Percentiles rank a stretch among this genome's conserved stretches.
These are phyloP conservation scores for Oreochromis niloticus DNA, from an alignment of 2,113 vertebrate species.

Conservation along the genomic window DNA sequence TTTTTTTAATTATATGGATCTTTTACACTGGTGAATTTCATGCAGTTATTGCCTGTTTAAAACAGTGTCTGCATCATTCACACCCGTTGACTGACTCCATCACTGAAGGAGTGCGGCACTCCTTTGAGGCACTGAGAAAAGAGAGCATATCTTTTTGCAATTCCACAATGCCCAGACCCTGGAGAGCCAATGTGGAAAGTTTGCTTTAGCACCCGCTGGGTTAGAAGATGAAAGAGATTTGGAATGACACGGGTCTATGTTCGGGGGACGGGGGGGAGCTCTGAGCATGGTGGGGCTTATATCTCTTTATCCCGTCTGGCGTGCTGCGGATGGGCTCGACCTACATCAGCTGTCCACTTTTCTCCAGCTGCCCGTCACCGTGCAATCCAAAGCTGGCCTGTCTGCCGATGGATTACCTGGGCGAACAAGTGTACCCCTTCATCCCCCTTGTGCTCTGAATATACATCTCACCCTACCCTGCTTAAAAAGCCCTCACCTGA, in stretches of 20 bases:
- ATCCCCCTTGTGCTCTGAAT: slow-evolving; percentile 29
- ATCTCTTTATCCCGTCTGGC: slow-evolving; percentile 73
- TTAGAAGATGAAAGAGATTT: slow-evolving; percentile 70
- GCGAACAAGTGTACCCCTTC: slow-evolving; percentile 37
- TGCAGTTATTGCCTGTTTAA: slow-evolving; percentile 19
- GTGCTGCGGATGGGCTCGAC: slow-evolving; percentile 53
- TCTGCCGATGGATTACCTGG: slow-evolving; percentile 72
- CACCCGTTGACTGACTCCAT: background rate
- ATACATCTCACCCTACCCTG: background rate
- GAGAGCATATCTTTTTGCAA: slow-evolving; percentile 30
- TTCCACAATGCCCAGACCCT: slow-evolving; percentile 47
- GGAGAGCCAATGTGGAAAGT: slow-evolving; percentile 71
- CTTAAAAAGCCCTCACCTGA: slow-evolving; percentile 60
- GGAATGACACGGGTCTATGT: slow-evolving; percentile 57
- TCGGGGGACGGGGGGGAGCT: slow-evolving; percentile 20
- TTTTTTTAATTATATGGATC: background rate
- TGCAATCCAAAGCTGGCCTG: slow-evolving; percentile 65
- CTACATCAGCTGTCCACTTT: slow-evolving; percentile 67
- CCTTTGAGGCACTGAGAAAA: slow-evolving; percentile 31
- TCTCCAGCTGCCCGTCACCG: slow-evolving; percentile 53
- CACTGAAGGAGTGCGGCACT: slow-evolving; percentile 36
- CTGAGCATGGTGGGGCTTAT: slow-evolving; percentile 49
- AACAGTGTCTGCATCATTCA: slow-evolving; percentile 13
- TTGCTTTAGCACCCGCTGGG: slow-evolving; percentile 67
- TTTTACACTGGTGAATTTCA: background rate